Base-by-base conservation (phyloP, 2,113 vertebrate genomes). In the Pagrus major region DNA sequence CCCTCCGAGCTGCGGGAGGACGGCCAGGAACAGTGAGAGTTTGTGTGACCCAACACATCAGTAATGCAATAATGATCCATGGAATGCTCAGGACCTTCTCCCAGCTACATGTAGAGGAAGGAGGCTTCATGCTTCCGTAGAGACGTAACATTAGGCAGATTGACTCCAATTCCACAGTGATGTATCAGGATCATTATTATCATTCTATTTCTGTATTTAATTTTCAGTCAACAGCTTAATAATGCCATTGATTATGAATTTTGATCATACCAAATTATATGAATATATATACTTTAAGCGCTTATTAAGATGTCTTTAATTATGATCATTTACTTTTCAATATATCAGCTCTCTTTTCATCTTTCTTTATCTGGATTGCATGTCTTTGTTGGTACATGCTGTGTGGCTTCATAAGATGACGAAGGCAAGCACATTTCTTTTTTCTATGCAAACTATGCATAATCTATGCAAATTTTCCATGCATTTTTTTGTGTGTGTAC, bases 1-100 rank as follows among this genome's bases (percentile, higher is more conserved):
- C 98, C 98, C 6, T 95, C 97, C 0, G 98, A 99, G 95, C 96
- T 99, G 88, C 94, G 96, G 81, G 96, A 99, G 0, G 97, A 99
- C 73, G 89, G 93, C 27, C 91, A 95, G 61, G 94, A 96, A 8
- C 93, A 95, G 88, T 94, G 93, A 95, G 80, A 20, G 42, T 20
- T n/a, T 64, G 69, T 39, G 20, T 11, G 20, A 9, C 10, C 29
- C 25, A 12, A 51, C 39, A 72, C 55, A n/a, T 16, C 65, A 14
- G 27, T 37, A 25, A 63, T 44, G 52, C 46, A 59, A 29, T 81
- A 29, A 42, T 54, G 59, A 75, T 82, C 58, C 67, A 46, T 63
- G 78, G n/a, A 71, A 71, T 25, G 78, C 83, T 88, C 87, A 72
- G 86, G 88, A 79, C 73, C 67, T 63, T 46, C 31, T 58, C 67